Percentiles rank a stretch among this genome's conserved stretches.
Evolutionary conservation across 2,113 vertebrate genomes (phyloP).

Genomic region (Oreotrochilus melanogaster): DNA sequence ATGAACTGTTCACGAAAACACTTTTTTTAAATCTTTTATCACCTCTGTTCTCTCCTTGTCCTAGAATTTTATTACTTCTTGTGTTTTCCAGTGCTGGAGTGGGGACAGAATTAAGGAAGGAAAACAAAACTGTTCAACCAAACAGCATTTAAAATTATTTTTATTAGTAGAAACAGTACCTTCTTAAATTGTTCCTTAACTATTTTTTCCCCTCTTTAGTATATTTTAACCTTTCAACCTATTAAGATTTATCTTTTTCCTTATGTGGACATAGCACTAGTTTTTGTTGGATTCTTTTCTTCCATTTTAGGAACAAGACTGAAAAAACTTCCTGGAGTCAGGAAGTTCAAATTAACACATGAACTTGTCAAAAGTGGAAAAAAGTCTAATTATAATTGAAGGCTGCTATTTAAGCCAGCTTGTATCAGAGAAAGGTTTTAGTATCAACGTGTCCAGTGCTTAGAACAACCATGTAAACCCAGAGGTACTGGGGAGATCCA

Average conservation of each 20-base stretch:
- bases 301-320: neutral
- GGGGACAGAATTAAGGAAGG: neutral
- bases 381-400: neutral
- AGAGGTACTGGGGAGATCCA: neutral
- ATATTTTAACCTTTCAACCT: neutral
- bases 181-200: neutral
- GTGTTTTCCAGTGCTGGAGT: neutral
- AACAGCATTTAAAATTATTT: neutral
- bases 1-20: neutral
- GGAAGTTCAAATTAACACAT: neutral
- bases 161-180: neutral
- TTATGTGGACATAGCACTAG: neutral
- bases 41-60: neutral
- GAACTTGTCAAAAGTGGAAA: neutral
- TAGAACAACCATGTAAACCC: neutral
- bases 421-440: neutral
- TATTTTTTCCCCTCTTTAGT: neutral
- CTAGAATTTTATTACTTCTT: neutral
- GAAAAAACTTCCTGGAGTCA: neutral
- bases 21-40: neutral
- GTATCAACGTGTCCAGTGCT: neutral
- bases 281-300: neutral
- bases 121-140: neutral
- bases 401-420: neutral
- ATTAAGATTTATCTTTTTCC: neutral